Base-by-base conservation (phyloP, 1,140 invertebrate genomes). In the Nephotettix cincticeps region DNA sequence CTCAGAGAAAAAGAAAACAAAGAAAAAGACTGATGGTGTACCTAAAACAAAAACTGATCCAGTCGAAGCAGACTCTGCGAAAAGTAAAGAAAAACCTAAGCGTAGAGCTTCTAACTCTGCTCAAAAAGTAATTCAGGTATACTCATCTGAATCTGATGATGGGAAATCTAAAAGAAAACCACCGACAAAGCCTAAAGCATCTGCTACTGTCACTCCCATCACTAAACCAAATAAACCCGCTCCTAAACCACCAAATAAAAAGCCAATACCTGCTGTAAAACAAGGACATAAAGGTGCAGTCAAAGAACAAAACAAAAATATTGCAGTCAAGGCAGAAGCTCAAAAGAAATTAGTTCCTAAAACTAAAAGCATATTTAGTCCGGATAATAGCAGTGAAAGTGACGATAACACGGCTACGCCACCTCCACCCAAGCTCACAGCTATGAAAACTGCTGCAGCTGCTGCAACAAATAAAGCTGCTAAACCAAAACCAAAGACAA, bases 351-450 rank as follows among this genome's bases (percentile, higher is more conserved):
- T 88, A 67, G 77, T 84, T 17, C 32, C 32, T 6, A 92, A 92
- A 75, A 91, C 90, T 71, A 92, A 92, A 77, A 93, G 91, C 79
- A 93, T 93, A 77, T 93, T 93, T 75, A 92, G 90, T 73, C 91
- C 91, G 0, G 91, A 92, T 75, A 92, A 92, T 74, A 91, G 90
- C 79, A 91, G 90, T 30, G 90, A 91, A 80, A 91, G 90, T 71
- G 90, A 91, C 73, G 80, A 77, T 71, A 76, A 76, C 25, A 68
- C 75, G 23, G 69, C 79, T 2, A 73, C 72, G 17, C 74, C 77
- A 27, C 76, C 78, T 54, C 79, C 79, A 56, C 78, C 61, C 78
- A 84, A 80, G 63, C 76, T 73, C 76, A 70, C 78, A 51, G 78
- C 79, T 4, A 85, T 85, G 73, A 80, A 84, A 71, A 80, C 81